phyloP scores from a whole-genome alignment of 2,888 invertebrate species.

The Hesperia comma region DNA sequence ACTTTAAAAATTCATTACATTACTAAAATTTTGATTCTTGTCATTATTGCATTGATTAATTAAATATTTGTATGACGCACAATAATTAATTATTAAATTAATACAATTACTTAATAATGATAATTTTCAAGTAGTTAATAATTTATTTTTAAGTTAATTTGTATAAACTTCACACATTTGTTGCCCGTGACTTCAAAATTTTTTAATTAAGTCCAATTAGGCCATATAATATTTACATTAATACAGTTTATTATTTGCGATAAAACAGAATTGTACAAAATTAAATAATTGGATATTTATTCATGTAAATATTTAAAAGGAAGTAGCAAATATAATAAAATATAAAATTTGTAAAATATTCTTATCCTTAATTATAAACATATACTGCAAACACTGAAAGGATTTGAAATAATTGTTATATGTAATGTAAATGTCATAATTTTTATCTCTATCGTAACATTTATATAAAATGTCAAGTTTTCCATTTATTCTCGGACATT shows the following conservation, averaged over 20 bases:
- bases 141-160: neutral
- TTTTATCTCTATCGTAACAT: constrained; percentile 23
- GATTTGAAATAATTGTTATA: constrained; percentile 69
- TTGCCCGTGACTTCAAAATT: neutral
- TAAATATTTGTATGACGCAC: constrained; percentile 4
- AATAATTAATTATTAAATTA: constrained; percentile 17
- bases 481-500: constrained; percentile 57
- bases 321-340: constrained; percentile 51
- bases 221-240: too few relatives aligned
- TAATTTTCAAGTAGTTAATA: neutral
- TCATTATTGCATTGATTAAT: neutral
- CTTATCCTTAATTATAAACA: constrained; percentile 49
- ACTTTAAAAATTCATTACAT: neutral
- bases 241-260: constrained; percentile 24
- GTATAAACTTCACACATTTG: neutral
- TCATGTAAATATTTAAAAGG: constrained; percentile 55
- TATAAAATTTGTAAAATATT: constrained; percentile 33
- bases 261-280: constrained; percentile 64
- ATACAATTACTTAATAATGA: constrained; percentile 13
- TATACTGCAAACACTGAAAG: constrained; percentile 79
- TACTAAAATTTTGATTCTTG: neutral
- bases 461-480: constrained; percentile 45
- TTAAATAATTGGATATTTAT: constrained; percentile 48
- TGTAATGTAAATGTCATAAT: constrained; percentile 30
- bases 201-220: too few relatives aligned